Evolutionary conservation across 2,888 invertebrate genomes (phyloP), one percentile per base, ranked within the genome.

Genomic region (Chrysolina haemoptera): DNA sequence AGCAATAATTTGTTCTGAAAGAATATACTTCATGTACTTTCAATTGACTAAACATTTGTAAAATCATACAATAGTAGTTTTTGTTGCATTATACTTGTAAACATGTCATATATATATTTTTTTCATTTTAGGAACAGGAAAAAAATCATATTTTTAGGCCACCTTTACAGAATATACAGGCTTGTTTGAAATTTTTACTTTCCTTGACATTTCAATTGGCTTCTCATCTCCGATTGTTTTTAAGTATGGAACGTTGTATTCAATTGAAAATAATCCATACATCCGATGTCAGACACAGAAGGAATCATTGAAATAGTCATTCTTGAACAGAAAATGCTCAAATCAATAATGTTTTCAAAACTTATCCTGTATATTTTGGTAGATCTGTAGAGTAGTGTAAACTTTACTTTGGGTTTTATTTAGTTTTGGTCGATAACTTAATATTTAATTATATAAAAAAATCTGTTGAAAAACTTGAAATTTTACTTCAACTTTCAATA

Each of bases 111-210:
- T 18, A 9, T 53, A 18, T 16, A 18, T 18, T 20, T 50, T 27
- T 22, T 66, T 66, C 16, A 66, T 66, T 66, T 48, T 50, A 66
- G 66, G 66, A 50, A 50, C 66, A 50, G 59, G 65, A 20, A 70
- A 73, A n/a, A 70, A 72, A 72, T 67, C 11, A 73, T 20, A 66
- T 78, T 80, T 81, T 82, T 81, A 77, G 82, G 82, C 81, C 82
- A 81, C 82, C 82, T 70, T 75, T 72, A 72, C 20, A 48, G 71
- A 70, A 76, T 74, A 74, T 76, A 73, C 69, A 76, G 79, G 76
- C 48, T 70, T 50, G n/a, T 59, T 35, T 35, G 35, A 6, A 35
- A 6, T 35, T 35, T 35, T 4, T 4, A 35, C 35, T 35, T 35
- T 8, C 4, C 35, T 6, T 8, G 8, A 35, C 35, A 8, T 35